Evolutionary conservation across 2,113 vertebrate genomes (phyloP).

Genomic region (Australoheros scitulus): DNA sequence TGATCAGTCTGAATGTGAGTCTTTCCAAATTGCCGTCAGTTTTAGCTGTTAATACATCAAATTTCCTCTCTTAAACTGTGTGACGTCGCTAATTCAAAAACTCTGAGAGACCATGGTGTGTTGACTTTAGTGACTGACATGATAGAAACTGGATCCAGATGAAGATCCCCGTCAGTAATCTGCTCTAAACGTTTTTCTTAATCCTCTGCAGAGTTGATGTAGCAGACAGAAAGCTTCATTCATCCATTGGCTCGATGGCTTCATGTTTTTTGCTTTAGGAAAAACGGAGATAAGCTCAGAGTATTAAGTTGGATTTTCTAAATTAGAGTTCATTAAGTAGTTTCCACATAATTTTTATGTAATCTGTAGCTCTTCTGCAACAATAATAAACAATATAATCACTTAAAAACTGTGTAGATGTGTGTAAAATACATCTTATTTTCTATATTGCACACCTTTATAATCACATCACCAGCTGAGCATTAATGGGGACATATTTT

Average conservation of each 20-base stretch:
- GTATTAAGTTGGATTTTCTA: conserved; percentile 11
- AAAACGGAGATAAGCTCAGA: not conserved
- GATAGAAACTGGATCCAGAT: conserved; percentile 46
- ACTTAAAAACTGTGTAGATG: not conserved
- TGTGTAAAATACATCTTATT: not conserved
- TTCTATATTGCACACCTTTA: not conserved
- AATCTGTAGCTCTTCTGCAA: not conserved
- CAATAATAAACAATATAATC: not conserved
- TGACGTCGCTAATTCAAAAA: conserved; percentile 23
- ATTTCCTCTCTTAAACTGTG: not conserved
- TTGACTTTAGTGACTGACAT: conserved; percentile 34
- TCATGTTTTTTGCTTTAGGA: not conserved
- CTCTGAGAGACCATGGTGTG: not conserved
- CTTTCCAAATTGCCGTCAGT: conserved; percentile 9
- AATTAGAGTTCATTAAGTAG: not conserved
- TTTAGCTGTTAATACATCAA: not conserved
- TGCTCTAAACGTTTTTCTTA: conserved; percentile 39
- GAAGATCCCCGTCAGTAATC: conserved; percentile 41
- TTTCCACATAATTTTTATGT: not conserved
- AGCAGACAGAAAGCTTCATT: conserved; percentile 3
- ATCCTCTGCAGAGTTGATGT: conserved; percentile 31
- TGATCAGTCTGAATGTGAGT: not conserved
- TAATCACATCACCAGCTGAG: not conserved
- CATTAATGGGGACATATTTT: not conserved
- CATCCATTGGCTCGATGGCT: not conserved